Base-by-base conservation (phyloP, 1,140 invertebrate genomes). In the Chymomyza costata region DNA sequence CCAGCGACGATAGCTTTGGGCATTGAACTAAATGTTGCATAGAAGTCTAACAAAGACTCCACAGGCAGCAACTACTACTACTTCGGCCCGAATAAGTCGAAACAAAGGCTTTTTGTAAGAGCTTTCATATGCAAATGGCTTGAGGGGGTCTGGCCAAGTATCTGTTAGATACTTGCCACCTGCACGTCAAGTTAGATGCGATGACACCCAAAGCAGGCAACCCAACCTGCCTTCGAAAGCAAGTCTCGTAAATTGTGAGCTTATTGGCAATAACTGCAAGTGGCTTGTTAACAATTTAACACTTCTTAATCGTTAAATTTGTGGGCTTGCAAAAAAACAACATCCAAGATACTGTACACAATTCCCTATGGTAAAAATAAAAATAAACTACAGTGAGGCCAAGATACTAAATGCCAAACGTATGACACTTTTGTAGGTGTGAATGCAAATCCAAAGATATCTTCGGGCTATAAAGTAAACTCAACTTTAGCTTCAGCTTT, bases 241-340 rank as follows among this genome's bases (percentile, higher is more conserved):
- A 69, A 76, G 65, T 62, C 74, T 80, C 81, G 65, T 83, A 83
- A 83, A 83, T 83, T 83, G 73, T 68, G 81, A 82, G 82, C 82
- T 83, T 83, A 83, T 83, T 83, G 78, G 67, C 81, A 81, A 83
- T 76, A 82, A 83, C 73, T 74, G 76, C 74, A 83, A 84, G 73
- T 82, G 82, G 82, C 82, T 84, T 84, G 82, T 84, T 84, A 84
- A 84, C 82, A 84, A 84, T 84, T 84, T 84, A 84, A 84, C 82
- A 84, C 82, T 71, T 84, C 82, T 84, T 84, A 83, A 84, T 84
- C 82, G 82, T 84, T 84, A 84, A 84, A 83, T 84, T 84, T 84
- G 82, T 84, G 65, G 58, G 55, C 59, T 51, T 51, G 45, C 17
- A 46, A 28, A 34, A 11, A 38, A 47, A 28, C 38, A 68, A n/a